Base-by-base conservation (phyloP, 2,113 vertebrate genomes). In the Ageneiosus marmoratus region DNA sequence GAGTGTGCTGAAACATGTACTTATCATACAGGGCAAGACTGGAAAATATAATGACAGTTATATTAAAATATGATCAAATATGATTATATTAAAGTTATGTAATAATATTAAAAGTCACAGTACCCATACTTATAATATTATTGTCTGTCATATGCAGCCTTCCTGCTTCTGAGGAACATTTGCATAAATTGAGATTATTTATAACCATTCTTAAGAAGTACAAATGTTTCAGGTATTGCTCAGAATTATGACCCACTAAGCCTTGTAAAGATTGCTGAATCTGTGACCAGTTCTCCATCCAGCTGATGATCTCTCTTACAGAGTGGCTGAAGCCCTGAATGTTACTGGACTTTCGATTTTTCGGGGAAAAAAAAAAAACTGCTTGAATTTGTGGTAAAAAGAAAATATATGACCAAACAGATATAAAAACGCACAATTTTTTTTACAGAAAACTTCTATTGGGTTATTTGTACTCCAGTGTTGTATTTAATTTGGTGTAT, bases 311-410 rank as follows among this genome's bases (percentile, higher is more conserved):
- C 20, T 44, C 29, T 75, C 32, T 48, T 5, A 12, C n/a, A 44
- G 3, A 32, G 10, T 72, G 51, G 37, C 9, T 48, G 24, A 88
- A 89, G 89, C 90, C 89, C 88, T 90, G 88, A 92, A 90, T 88
- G 85, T 90, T 85, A 90, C 83, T 41, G 48, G 69, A 90, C 86
- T 90, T 88, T 92, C 89, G 91, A 90, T 88, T 67, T 50, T 46
- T n/a, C 18, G 37, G 6, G 32, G 22, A 13, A 1, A 15, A 50
- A 16, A 20, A 51, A 50, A 62, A 10, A 34, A 72, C 22, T 51
- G 56, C 60, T 27, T 7, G 22, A 24, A 46, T 37, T 81, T 81
- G 24, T 8, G 1, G 48, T 37, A 5, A 44, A 74, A 60, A 81
- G 11, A 46, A 10, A 32, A 55, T 13, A 55, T 4, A 65, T 56